Base-by-base conservation (phyloP, 2,797 vertebrate genomes). In the Tauraco hartlaubi region DNA sequence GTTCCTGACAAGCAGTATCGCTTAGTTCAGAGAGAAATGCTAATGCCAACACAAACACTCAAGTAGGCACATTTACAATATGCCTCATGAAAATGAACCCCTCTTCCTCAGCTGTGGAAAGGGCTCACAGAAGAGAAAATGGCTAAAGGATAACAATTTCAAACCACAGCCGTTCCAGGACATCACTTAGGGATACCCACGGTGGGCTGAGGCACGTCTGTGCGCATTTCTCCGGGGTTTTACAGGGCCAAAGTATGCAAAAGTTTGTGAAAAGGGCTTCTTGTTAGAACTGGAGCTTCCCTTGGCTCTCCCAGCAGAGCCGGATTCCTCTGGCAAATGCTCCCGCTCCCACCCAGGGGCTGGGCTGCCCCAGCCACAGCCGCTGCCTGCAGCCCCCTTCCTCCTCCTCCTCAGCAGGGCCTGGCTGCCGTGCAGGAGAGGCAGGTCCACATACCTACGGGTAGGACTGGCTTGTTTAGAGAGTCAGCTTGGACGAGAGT, bases 331-430 rank as follows among this genome's bases (percentile, higher is more conserved):
- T 85, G 85, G 89, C 85, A 71, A 90, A 54, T 1, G 3, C 39
- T 85, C 52, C 74, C 2, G 19, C n/a, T 93, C 64, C 90, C 93
- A 89, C 84, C 58, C 67, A 54, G 37, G 77, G 90, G 76, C 58
- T 94, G 68, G 72, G 76, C 64, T 92, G 81, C 43, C 61, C 44
- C 21, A 35, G 51, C 18, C 54, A 20, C 46, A 41, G n/a, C 56
- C 14, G 0, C 26, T 62, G 26, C 26, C 56, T 11, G 0, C 26
- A 58, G 23, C 26, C 23, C 19, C 37, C 37, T 8, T 68, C 51
- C 2, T 74, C 58, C 14, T 56, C 48, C 46, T 58, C 13, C 63
- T 75, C 55, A 0, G 11, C 69, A 39, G 33, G n/a, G 56, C 18
- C 61, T 55, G 71, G 31, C 55, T 87, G 62, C 29, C 68, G 14